Conservation (phyloP, 2,113 vertebrate species). For the Ramphastos sulfuratus region DNA sequence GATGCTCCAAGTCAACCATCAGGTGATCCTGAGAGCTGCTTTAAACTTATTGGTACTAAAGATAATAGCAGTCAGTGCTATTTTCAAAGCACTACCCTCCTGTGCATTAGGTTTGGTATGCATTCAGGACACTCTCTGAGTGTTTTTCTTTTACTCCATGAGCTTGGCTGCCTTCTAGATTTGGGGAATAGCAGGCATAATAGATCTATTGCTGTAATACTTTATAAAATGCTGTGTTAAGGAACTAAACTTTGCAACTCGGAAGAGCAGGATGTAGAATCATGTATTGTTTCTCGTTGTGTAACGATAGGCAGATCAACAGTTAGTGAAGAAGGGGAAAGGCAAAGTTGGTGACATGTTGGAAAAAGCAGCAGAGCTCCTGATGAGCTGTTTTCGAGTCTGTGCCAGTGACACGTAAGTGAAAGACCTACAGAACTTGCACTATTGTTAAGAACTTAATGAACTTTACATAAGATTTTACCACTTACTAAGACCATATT, state of each 20-base stretch:
- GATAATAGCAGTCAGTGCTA: neutral
- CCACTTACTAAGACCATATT: neutral
- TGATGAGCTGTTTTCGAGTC: conserved; percentile 97
- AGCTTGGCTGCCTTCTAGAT: neutral
- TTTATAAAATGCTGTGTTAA: neutral
- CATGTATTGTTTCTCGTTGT: neutral
- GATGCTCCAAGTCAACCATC: neutral
- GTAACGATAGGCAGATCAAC: conserved; percentile 87
- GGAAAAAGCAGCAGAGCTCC: conserved; percentile 93
- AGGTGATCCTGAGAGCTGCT: neutral
- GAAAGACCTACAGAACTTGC: neutral
- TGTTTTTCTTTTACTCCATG: neutral
- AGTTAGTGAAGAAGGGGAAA: conserved; percentile 90
- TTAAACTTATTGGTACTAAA: neutral
- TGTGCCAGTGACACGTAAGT: conserved; percentile 98
- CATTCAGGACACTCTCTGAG: neutral
- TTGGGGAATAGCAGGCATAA: neutral
- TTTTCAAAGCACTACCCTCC: neutral
- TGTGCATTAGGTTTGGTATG: neutral
- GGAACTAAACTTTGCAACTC: neutral
- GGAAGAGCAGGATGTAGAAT: neutral
- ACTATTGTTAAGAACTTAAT: neutral
- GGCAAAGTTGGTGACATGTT: conserved; percentile 93
- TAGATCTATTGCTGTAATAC: neutral
- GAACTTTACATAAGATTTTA: neutral